Base-by-base conservation (phyloP, 2,797 vertebrate genomes). In the Macrochelys suwanniensis region DNA sequence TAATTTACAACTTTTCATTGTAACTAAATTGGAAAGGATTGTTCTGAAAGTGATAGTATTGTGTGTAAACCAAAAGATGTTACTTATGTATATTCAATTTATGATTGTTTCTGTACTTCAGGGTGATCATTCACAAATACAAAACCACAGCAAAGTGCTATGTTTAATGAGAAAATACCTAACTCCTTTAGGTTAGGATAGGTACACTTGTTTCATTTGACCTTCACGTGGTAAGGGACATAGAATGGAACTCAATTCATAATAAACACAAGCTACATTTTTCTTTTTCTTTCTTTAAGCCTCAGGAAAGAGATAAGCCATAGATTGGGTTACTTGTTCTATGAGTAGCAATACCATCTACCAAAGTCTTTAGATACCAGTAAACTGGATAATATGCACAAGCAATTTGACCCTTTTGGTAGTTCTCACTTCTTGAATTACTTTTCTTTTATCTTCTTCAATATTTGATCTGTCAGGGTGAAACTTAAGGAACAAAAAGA, bases 181-280 rank as follows among this genome's bases (percentile, higher is more conserved):
- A 42, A 50, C 26, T 8, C 25, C 16, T 28, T 85, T 56, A 54
- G 25, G 54, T 45, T 4, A 85, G 23, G 1, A 78, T 21, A 11
- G 47, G 83, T 80, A 54, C 47, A 76, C 9, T 65, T 81, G 9
- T 25, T 85, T 45, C 71, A 6, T 15, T 86, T 91, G 33, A 92
- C 50, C 4, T 59, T 95, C n/a, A 65, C 5, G 53, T 1, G 1
- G 1, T 4, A 68, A 87, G 10, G 56, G 3, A 1, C 1, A 85
- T 1, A 68, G 45, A 85, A 78, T 2, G 84, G 23, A 94, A 78
- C 0, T 1, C 2, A 1, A 16, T 13, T 54, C 61, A 5, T 2
- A 80, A 31, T 11, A 47, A 47, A 56, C 5, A 11, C 82, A 12
- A 57, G 37, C 26, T 90, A 85, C 5, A 42, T 37, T 81, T 79